Evolutionary conservation across 2,113 vertebrate genomes (phyloP).

Genomic region (Panthera uncia): DNA sequence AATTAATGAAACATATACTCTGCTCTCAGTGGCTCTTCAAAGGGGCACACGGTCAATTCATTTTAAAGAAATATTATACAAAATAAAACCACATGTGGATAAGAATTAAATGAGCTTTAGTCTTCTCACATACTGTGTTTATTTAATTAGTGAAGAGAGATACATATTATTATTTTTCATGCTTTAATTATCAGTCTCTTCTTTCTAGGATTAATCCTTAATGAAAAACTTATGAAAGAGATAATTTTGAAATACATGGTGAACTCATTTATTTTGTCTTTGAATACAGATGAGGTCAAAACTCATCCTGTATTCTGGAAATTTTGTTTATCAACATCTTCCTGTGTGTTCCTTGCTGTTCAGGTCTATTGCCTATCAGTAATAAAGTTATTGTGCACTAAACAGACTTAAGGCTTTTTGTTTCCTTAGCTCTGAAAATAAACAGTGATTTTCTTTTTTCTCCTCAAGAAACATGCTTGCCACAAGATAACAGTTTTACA

Average conservation of each 20-base stretch:
- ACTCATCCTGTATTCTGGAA: neutral
- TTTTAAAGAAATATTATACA: neutral
- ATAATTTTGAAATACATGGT: conserved; percentile 15
- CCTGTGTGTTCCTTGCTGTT: conserved; percentile 10
- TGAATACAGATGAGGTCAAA: neutral
- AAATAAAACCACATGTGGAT: neutral
- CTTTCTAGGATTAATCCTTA: conserved; percentile 37
- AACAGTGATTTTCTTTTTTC: conserved; percentile 69
- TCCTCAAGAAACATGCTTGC: conserved; percentile 70
- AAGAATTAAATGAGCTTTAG: neutral
- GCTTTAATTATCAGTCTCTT: neutral
- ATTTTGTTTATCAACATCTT: conserved; percentile 64
- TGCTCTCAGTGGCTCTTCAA: neutral
- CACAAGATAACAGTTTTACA: conserved; percentile 71
- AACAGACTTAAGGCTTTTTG: conserved; percentile 49
- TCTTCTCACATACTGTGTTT: neutral
- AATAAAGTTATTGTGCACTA: conserved; percentile 53
- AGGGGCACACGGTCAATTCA: neutral
- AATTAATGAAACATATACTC: neutral
- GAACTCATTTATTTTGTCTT: conserved; percentile 57
- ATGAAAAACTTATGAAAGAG: conserved; percentile 17
- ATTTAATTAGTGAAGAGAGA: neutral
- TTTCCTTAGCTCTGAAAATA: conserved; percentile 72
- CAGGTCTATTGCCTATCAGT: conserved; percentile 46
- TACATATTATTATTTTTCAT: neutral